Percentiles rank a stretch among this genome's conserved stretches.
phyloP scores from a whole-genome alignment of 2,113 vertebrate genomes.

The Oncorhynchus masou region DNA sequence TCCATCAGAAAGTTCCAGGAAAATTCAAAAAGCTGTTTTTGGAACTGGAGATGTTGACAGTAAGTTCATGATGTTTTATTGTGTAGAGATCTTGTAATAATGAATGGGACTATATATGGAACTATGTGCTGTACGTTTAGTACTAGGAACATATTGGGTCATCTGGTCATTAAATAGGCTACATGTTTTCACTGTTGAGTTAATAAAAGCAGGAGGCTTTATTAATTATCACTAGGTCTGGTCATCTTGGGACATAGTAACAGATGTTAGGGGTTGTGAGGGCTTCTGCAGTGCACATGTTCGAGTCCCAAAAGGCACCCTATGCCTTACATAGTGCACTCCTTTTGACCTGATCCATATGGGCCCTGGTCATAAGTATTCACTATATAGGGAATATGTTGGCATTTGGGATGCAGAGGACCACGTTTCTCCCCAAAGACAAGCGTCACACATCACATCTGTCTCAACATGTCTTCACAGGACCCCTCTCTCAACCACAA shows the following conservation, averaged over 20 bases:
- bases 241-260: background rate
- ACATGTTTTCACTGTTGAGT: background rate
- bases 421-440: conserved; percentile 10
- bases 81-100: background rate
- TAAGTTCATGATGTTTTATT: conserved; percentile 67
- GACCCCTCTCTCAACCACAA: conserved; percentile 98
- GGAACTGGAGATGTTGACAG: conserved; percentile 93
- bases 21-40: conserved; percentile 97
- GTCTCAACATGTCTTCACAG: conserved; percentile 75
- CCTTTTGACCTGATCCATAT: too few species aligned
- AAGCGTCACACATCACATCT: background rate
- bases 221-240: background rate
- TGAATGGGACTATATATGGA: background rate
- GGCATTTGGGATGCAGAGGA: too few species aligned
- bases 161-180: background rate
- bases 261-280: background rate
- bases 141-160: background rate
- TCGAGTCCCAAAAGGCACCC: too few species aligned
- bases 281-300: background rate
- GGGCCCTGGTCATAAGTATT: too few species aligned
- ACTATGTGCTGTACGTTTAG: too few species aligned
- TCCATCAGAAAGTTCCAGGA: conserved; percentile 90
- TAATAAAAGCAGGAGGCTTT: background rate
- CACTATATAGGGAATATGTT: too few species aligned
- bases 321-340: too few species aligned